Evolutionary conservation across 2,113 vertebrate species (phyloP), one percentile per base, ranked within the genome.

Genomic region (Mixornis gularis): DNA sequence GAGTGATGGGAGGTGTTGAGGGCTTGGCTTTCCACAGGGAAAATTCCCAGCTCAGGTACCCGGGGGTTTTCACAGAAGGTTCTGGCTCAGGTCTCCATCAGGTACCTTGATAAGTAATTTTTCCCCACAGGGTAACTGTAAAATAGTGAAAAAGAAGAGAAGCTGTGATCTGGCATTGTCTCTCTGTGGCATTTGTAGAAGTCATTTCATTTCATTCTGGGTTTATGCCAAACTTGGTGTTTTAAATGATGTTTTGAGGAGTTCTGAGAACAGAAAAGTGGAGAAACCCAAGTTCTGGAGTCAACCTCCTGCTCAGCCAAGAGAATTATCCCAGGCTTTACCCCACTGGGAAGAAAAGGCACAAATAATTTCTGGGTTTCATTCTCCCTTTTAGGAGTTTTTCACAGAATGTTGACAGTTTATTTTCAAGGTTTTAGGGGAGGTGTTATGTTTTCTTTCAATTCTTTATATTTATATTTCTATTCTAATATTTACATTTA

Each of bases 61-160:
- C 0, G 2, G 18, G n/a, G 21, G 17, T 3, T 56, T 27, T 51
- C 81, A 20, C 0, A 17, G 40, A 8, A 69, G 40, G 1, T 46
- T 89, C 59, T 82, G 49, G 17, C 22, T 76, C 41, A 34, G 7
- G 26, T 66, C 79, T 66, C 73, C 52, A 6, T 65, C 43, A 20
- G 38, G 26, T 41, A 9, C 12, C 58, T 36, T 25, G 80, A 10
- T 66, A 74, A 87, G 85, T 2, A 16, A 2, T 41, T 91, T 66
- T 65, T 24, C 34, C 9, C 12, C 13, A 0, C 3, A 20, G 7
- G 5, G 8, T 24, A 27, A 19, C 84, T 94, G 79, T 13, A 24
- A 88, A 69, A 66, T 3, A 46, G 51, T 3, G 21, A 13, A 60
- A 22, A 4, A 44, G 16, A 10, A 53, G 26, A 36, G 32, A 72